These are phyloP conservation scores for Sander lucioperca DNA, from an alignment of 2,113 vertebrate genomes.

Conservation along the genomic window DNA sequence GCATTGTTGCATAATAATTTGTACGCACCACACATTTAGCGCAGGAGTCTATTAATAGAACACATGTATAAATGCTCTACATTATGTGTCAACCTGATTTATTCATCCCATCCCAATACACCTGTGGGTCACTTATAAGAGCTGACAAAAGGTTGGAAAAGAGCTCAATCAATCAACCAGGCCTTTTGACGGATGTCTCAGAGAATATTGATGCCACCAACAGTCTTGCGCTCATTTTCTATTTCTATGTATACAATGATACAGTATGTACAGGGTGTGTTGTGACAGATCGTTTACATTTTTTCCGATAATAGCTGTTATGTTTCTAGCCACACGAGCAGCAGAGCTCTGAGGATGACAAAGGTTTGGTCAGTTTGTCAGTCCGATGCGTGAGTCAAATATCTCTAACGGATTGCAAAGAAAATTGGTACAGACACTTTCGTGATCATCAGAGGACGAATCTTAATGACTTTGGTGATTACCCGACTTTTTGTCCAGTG, in stretches of 20 bases:
- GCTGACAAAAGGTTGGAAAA: slow-evolving; percentile 51
- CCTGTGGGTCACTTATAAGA: slow-evolving; percentile 74
- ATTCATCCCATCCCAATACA: slow-evolving; percentile 68
- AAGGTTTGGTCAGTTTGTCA: not conserved
- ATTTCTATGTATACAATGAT: slow-evolving; percentile 29
- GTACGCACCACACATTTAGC: slow-evolving; percentile 39
- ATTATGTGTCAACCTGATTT: slow-evolving; percentile 74
- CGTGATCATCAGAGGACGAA: not conserved
- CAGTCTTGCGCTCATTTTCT: slow-evolving; percentile 24
- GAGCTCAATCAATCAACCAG: slow-evolving; percentile 58
- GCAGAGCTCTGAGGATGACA: not conserved
- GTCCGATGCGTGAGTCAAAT: not conserved
- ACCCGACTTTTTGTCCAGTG: not conserved
- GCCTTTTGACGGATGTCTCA: slow-evolving; percentile 62
- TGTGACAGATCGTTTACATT: slow-evolving; percentile 32
- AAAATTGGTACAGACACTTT: not conserved
- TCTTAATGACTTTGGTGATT: not conserved
- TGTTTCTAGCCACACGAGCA: not conserved
- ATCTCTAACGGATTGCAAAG: not conserved
- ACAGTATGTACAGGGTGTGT: slow-evolving; percentile 1
- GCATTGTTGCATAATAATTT: slow-evolving; percentile 71
- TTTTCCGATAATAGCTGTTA: slow-evolving; percentile 14
- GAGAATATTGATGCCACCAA: slow-evolving; percentile 57
- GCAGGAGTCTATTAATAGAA: slow-evolving; percentile 58
- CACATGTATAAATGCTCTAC: slow-evolving; percentile 49